Base-by-base conservation (phyloP, 2,797 vertebrate species). In the Numenius phaeopus region DNA sequence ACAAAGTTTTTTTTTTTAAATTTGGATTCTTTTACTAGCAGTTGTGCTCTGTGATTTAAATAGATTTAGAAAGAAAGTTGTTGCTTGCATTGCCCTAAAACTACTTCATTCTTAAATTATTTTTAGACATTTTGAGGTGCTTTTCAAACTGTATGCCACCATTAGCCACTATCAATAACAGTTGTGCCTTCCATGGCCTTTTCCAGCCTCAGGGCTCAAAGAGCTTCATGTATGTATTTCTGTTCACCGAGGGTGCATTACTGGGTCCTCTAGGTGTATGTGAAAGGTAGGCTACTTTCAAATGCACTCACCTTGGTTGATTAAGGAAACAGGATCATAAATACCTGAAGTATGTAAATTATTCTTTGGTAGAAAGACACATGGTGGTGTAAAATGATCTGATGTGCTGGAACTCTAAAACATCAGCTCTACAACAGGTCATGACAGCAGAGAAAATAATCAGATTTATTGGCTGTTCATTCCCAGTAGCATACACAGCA, bases 321-420 rank as follows among this genome's bases (percentile, higher is more conserved):
- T 86, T 12, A 61, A 69, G 23, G 64, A 65, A 87, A 49, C 5
- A 21, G 69, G 22, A 26, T 34, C 15, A 17, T 20, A 34, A 76
- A 34, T 61, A 50, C 7, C 13, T 40, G 42, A 83, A 40, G 14
- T 0, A 3, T 39, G 24, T 3, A 66, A 66, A 30, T 58, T 40
- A 10, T 55, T 59, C 12, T 58, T 39, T 37, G 7, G 34, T 30
- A 14, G 62, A 34, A 62, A 24, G 20, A 21, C 0, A 17, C 21
- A 0, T 1, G 3, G 26, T 22, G 37, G 8, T 29, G 37, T 29
- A 5, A 17, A 26, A 2, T 17, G 66, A 24, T 18, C 29, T 14
- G 5, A 0, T 2, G n/a, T 12, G 18, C 4, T 42, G 32, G 61
- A 81, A 37, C 6, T n/a, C 30, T 39, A 14, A 24, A 61, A 83